phyloP scores from a whole-genome alignment of 1,140 invertebrate genomes.

The Doryteuthis pealeii region DNA sequence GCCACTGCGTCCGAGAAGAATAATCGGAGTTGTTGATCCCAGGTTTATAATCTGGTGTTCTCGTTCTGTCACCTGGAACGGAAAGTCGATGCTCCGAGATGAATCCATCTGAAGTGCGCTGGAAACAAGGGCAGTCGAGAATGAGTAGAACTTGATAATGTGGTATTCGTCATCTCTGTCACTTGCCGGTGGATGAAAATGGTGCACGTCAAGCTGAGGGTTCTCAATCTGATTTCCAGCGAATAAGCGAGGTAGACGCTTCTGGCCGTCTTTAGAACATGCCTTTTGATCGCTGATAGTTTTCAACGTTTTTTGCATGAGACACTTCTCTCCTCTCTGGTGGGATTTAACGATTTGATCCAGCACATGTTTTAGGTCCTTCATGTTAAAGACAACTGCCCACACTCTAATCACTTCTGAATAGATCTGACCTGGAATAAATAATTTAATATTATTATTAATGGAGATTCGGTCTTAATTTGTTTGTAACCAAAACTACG shows the following conservation, averaged over 20 bases:
- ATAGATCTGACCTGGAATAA: conserved; percentile 40
- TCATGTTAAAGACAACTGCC: conserved; percentile 50
- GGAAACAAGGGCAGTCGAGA: conserved; percentile 46
- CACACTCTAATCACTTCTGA: conserved; percentile 54
- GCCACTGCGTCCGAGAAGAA: conserved; percentile 52
- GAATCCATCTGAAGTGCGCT: conserved; percentile 41
- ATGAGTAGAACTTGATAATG: conserved; percentile 56
- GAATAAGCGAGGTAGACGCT: conserved; percentile 40
- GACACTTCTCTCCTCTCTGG: conserved; percentile 42
- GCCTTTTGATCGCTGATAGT: conserved; percentile 25
- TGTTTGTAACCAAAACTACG: too few relatives aligned
- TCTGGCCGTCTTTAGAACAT: conserved; percentile 13
- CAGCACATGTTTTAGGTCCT: conserved; percentile 27
- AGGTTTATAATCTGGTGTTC: conserved; percentile 55
- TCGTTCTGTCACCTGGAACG: conserved; percentile 52
- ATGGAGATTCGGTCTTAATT: too few relatives aligned
- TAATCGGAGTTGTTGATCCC: conserved; percentile 37
- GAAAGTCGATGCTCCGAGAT: conserved; percentile 49
- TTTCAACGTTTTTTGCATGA: conserved; percentile 45
- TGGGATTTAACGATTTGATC: conserved; percentile 47
- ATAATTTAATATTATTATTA: too few relatives aligned
- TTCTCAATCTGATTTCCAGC: conserved; percentile 34
- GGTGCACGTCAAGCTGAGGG: conserved; percentile 22
- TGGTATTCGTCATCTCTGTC: conserved; percentile 53
- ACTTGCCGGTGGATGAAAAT: conserved; percentile 48